Base-by-base conservation (phyloP, 2,797 vertebrate species). In the Myiothlypis chrysogaster region DNA sequence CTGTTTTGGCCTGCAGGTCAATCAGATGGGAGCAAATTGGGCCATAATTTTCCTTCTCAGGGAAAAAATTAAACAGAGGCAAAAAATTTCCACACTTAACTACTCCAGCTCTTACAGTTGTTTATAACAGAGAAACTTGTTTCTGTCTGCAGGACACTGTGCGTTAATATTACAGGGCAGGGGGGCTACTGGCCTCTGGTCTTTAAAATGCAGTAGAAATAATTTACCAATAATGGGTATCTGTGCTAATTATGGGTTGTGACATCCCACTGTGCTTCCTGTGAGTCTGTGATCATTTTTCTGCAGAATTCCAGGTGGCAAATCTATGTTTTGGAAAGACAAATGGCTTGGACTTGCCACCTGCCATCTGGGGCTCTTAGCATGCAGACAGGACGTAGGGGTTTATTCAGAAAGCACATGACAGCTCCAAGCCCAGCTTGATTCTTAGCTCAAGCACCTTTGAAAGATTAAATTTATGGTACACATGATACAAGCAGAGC, bases 261-360 rank as follows among this genome's bases (percentile, higher is more conserved):
- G 92, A 85, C 73, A 89, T 93, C 93, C 81, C 49, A 52, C 73
- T 75, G 92, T 72, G 87, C 78, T 93, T 88, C 95, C 90, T 94
- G 92, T 92, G 91, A 96, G 78, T 20, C 69, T 0, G 12, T 69
- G 68, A 64, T 92, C 34, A 90, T 86, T 86, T 78, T 72, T 64
- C 85, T 83, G 70, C 63, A 90, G 79, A 88, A 96, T 96, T 97
- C 95, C 95, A 96, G 94, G 93, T 94, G 92, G 83, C 92, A 93
- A 87, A 89, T 96, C 89, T 91, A 27, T 61, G 65, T 93, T 95
- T 63, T 87, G 72, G 85, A 95, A 85, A 76, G 92, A 93, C 81
- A 93, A 94, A 88, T 86, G 90, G 41, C 65, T 94, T 93, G 93
- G 92, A 89, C 80, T 91, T 85, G 91, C 89, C 90, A 73, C 84